Evolutionary conservation across 2,888 invertebrate species (phyloP).

Genomic region (Flabesymbios commensalis): DNA sequence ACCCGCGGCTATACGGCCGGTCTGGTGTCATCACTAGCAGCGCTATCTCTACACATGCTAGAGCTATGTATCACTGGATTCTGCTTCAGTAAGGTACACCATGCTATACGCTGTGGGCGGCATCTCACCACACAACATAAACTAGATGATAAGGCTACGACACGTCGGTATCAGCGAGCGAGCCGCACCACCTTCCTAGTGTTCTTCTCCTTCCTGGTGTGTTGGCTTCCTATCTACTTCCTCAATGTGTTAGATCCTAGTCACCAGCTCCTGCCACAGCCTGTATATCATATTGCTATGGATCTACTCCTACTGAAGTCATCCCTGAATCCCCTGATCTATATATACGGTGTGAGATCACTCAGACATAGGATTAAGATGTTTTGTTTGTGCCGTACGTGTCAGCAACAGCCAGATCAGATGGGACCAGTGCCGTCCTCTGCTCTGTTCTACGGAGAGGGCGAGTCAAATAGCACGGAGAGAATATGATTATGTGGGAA

Average conservation of each 20-base stretch:
- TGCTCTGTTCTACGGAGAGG: too few species aligned
- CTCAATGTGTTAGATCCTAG: conserved; percentile 25
- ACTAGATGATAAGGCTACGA: conserved; percentile 1
- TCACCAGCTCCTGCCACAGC: conserved; percentile 11
- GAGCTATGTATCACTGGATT: conserved; percentile 17
- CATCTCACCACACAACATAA: neutral
- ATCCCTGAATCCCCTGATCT: conserved; percentile 31
- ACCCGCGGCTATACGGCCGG: too few species aligned
- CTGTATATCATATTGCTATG: conserved; percentile 23
- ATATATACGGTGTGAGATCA: conserved; percentile 29
- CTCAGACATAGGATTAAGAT: conserved; percentile 27
- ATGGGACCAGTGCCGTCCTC: too few species aligned
- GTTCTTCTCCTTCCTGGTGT: conserved; percentile 20
- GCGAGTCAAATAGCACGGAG: too few species aligned
- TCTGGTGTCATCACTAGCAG: too few species aligned
- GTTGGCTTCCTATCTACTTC: conserved; percentile 31
- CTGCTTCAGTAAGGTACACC: conserved; percentile 23
- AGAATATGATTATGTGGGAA: too few species aligned
- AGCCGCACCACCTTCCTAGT: conserved; percentile 13
- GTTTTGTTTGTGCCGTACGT: conserved; percentile 17
- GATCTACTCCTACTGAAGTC: conserved; percentile 33
- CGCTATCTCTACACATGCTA: conserved; percentile 19
- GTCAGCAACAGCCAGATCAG: too few species aligned
- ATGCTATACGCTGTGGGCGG: conserved; percentile 23
- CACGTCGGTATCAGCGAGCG: conserved; percentile 16